Conservation (phyloP, 2,888 invertebrate species). For the Macrosiphum euphorbiae region DNA sequence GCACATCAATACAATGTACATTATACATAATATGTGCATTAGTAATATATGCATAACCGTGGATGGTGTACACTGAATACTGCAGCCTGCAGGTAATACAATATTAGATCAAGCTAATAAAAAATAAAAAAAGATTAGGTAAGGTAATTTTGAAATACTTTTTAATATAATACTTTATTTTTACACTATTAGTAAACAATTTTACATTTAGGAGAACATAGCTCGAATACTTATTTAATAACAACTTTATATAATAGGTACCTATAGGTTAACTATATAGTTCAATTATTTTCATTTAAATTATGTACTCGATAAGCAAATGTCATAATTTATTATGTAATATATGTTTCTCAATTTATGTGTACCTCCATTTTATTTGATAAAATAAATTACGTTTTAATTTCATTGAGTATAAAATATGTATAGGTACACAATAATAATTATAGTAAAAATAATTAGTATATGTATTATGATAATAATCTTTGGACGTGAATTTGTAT, state of each 20-base stretch:
- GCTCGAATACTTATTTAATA: background rate
- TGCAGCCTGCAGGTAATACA: no score
- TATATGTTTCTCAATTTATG: background rate
- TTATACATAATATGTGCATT: slow-evolving; percentile 8
- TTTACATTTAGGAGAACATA: background rate
- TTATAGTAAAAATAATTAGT: no score
- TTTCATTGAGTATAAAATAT: background rate
- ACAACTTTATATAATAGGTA: background rate
- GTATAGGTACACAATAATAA: no score
- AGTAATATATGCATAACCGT: background rate
- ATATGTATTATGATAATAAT: background rate
- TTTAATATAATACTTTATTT: no score
- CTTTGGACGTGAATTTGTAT: background rate
- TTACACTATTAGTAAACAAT: background rate
- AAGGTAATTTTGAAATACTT: background rate
- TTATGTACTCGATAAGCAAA: background rate
- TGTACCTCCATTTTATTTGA: background rate
- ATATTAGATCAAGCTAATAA: background rate
- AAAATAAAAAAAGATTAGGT: background rate
- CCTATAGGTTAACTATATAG: no score
- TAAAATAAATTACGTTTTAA: background rate
- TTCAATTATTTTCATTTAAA: background rate
- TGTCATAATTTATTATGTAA: background rate
- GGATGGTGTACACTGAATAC: background rate
- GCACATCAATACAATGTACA: background rate